Percentiles rank a stretch among this genome's conserved stretches.
phyloP scores from a whole-genome alignment of 2,797 vertebrate species.

The Gallinago solitaria region DNA sequence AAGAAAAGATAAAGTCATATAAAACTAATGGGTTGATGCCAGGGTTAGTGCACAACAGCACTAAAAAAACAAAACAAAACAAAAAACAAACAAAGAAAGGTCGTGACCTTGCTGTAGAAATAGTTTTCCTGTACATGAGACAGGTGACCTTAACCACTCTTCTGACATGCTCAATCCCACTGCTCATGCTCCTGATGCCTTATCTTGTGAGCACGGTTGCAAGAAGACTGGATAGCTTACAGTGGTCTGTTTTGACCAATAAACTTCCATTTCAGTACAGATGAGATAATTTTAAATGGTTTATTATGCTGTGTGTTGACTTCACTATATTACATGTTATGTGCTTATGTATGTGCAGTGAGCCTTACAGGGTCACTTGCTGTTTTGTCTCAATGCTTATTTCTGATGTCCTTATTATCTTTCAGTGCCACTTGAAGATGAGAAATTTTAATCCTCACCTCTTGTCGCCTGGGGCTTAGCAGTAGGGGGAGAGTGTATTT shows the following conservation, averaged over 20 bases:
- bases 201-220: not conserved
- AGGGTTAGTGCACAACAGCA: not conserved
- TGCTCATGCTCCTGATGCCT: not conserved
- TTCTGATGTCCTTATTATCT: constrained; percentile 2
- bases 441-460: constrained; percentile 14
- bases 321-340: fast-evolving
- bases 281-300: not conserved
- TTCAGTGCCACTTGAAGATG: not conserved
- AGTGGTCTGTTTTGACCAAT: not conserved
- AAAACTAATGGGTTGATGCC: not conserved
- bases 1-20: not conserved
- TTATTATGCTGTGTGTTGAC: not conserved
- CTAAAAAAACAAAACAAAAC: not conserved
- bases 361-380: not conserved
- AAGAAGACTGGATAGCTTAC: not conserved
- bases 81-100: not conserved
- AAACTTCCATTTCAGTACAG: not conserved
- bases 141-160: not conserved
- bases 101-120: not conserved
- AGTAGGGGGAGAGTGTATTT: not conserved
- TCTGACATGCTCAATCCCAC: not conserved
- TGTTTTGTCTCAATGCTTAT: constrained; percentile 1
- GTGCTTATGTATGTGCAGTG: not conserved
- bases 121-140: not conserved
- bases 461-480: not conserved